phyloP scores from a whole-genome alignment of 2,888 invertebrate genomes.

The Cremastinae sp. region DNA sequence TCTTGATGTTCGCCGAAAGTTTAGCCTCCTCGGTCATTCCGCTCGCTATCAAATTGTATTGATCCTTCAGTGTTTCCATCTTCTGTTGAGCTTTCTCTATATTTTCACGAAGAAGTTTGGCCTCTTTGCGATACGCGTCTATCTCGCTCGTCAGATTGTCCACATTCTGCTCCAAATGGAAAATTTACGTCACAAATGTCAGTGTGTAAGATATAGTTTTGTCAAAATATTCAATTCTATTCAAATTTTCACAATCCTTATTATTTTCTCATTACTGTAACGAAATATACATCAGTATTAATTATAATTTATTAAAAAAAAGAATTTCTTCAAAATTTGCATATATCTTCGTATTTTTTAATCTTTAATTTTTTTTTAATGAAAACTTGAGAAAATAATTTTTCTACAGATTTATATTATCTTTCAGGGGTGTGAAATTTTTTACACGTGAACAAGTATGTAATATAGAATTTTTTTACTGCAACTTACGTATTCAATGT shows the following conservation, averaged over 20 bases:
- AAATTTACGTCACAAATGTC: background rate
- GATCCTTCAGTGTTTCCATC: constrained; percentile 28
- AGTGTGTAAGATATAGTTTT: background rate
- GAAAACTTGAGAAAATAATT: no score
- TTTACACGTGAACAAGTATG: no score
- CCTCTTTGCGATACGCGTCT: constrained; percentile 22
- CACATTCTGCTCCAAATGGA: constrained; percentile 24
- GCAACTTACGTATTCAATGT: constrained; percentile 54
- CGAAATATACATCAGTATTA: no score
- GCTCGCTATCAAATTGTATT: constrained; percentile 38
- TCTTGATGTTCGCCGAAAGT: constrained; percentile 37
- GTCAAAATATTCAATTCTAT: background rate
- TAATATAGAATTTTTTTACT: no score
- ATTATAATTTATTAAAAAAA: background rate
- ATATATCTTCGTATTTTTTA: background rate
- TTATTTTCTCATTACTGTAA: no score
- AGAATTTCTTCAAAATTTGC: background rate
- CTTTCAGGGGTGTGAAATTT: background rate
- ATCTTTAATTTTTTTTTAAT: no score
- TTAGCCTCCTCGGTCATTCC: constrained; percentile 44
- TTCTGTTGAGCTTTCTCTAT: constrained; percentile 36
- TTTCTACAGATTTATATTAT: background rate
- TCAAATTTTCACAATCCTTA: no score
- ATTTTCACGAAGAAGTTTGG: constrained; percentile 8
- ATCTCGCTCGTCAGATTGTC: constrained; percentile 51